Percentiles rank a stretch among this genome's conserved stretches.
Conservation (phyloP, 2,797 vertebrate genomes). For the Acanthurus leucopareius region DNA sequence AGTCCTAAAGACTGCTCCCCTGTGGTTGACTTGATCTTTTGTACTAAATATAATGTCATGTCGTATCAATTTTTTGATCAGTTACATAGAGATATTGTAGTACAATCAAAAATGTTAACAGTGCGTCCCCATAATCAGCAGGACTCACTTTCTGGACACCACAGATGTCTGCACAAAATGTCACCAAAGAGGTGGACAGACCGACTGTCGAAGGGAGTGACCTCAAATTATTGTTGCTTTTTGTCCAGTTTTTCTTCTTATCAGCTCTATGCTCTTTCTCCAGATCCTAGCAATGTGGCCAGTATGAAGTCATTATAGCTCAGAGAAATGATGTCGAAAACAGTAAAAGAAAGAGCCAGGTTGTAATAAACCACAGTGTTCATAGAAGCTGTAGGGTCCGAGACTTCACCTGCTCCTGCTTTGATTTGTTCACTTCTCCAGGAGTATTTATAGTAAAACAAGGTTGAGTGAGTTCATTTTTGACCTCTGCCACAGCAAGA, state of each 20-base stretch:
- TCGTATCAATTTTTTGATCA: too few relatives aligned
- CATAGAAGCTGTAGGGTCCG: neutral
- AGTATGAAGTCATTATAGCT: neutral
- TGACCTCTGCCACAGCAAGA: neutral
- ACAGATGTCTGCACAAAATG: neutral
- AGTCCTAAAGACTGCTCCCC: too few relatives aligned
- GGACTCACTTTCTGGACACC: too few relatives aligned
- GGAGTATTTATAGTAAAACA: conserved; percentile 11
- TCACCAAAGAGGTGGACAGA: neutral
- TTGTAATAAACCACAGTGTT: conserved; percentile 13
- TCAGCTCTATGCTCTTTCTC: neutral
- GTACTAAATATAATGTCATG: too few relatives aligned
- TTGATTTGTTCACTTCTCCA: conserved; percentile 31
- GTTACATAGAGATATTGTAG: too few relatives aligned
- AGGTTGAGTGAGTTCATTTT: conserved; percentile 11
- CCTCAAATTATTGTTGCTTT: neutral
- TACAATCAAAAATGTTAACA: too few relatives aligned
- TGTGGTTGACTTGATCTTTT: too few relatives aligned
- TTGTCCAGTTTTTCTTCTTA: neutral
- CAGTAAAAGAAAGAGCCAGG: neutral
- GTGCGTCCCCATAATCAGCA: too few relatives aligned
- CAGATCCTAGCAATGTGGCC: neutral
- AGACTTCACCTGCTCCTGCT: conserved; percentile 21
- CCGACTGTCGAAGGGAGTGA: too few relatives aligned
- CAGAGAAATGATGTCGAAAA: neutral